Base-by-base conservation (phyloP, 2,113 vertebrate genomes). In the Thalassoma bifasciatum region DNA sequence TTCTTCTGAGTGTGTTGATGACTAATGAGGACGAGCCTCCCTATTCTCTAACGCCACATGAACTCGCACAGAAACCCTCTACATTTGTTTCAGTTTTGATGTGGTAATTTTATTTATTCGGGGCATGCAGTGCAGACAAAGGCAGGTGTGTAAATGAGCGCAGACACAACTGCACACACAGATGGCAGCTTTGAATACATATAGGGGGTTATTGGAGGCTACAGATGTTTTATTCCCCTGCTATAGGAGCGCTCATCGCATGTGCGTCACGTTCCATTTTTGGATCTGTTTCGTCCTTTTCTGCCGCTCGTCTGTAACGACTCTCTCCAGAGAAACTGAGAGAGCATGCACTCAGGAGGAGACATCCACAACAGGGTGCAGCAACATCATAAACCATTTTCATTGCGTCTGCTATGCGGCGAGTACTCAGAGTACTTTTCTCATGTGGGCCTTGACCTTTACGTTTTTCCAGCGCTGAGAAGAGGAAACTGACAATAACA, bases 21-120 rank as follows among this genome's bases (percentile, higher is more conserved):
- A 78, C 63, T 79, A 81, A 83, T 75, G 65, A 79, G 69, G 36
- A 51, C 59, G 71, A 22, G 13, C 40, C 74, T 11, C 60, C 38
- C 13, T 64, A 72, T 87, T 75, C 82, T 38, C 58, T n/a, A 36
- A 11, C 36, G n/a, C 47, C 12, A 53, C 52, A 36, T 23, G 23
- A 77, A 19, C 58, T 53, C 47, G 19, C 44, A 46, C 24, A 73
- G 52, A 80, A 57, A 46, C 46, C 40, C 65, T 67, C 44, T 34
- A 21, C 54, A 67, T 76, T 59, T 34, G 11, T 61, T 61, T 56
- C 59, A 57, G 82, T 88, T 92, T 90, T 91, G 88, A 92, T 92
- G 87, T 93, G 91, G 82, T 88, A 91, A 91, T 92, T 88, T 82
- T 42, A 83, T 90, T 89, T 77, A 76, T 86, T 75, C 50, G 3